Evolutionary conservation across 1,140 invertebrate species (phyloP), one percentile per base, ranked within the genome.

Genomic region (Procambarus clarkii): DNA sequence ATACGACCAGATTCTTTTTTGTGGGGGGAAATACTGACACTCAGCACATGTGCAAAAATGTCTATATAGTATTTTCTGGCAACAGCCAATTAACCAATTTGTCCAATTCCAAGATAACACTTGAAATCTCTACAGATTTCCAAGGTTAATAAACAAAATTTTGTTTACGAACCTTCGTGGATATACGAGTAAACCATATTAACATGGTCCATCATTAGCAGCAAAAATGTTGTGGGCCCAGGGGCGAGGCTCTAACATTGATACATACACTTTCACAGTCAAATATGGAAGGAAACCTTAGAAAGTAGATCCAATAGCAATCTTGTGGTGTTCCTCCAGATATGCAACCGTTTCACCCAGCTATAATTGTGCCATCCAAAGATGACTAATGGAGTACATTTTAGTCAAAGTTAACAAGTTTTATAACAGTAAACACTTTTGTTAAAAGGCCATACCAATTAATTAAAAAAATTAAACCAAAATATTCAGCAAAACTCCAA

Each of bases 31-130:
- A 74, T 7, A 71, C 5, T 8, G 21, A 74, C 13, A 79, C 77
- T 79, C 77, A 79, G 77, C 77, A 79, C 77, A 79, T 79, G 77
- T 79, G 77, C 77, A 79, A 21, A 79, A 21, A 48, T 79, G 77
- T 79, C 77, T 79, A 54, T 34, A 7, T 0, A 77, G 44, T 77
- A 46, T 48, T 79, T 34, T 48, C 69, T 34, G n/a, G 24, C 69
- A 74, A 74, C 69, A 74, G 34, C 24, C 24, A 77, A 77, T 46
- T 44, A 44, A 18, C 11, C 18, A 34, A 21, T 77, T 44, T 13
- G 24, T 77, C 34, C 76, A 77, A 77, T 45, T 77, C 7, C 45
- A 74, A 24, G 71, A 18, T 54, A 54, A 54, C 50, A 9, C 50
- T 54, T 54, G 50, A 54, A 54, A 54, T 54, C 50, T 54, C 50